Base-by-base conservation (phyloP, 2,797 vertebrate species). In the Bucorvus abyssinicus region DNA sequence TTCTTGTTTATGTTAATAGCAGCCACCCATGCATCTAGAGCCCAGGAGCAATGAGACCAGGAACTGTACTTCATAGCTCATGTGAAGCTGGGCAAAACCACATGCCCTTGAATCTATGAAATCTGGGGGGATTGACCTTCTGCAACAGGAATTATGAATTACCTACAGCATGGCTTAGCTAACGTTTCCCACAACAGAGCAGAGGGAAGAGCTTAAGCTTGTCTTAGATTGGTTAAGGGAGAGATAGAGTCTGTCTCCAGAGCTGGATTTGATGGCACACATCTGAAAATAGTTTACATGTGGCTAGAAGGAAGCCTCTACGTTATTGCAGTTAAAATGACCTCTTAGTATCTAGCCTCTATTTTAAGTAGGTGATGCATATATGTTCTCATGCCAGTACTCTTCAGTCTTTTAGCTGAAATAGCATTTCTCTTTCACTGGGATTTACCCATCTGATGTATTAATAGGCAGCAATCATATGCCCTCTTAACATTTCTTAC, bases 391-490 rank as follows among this genome's bases (percentile, higher is more conserved):
- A 89, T 92, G 84, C 81, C 78, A 85, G 49, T 80, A 53, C 81
- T 87, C 92, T 87, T 89, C 78, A 57, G 53, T 47, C 92, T 93
- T 94, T 94, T 87, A 90, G 93, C 94, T 83, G 75, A 95, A 96
- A 95, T 90, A 90, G 74, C 34, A 90, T 18, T 77, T 95, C 80
- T 71, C 84, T 90, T 94, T 87, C 64, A 49, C 42, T 89, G 89
- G 92, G 95, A 64, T 94, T 97, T 96, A 92, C 90, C 93, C 94
- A 74, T 70, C 90, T 70, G 64, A 80, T 90, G 49, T 95, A 96
- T 95, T 95, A 94, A 96, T 89, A 97, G 96, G 84, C 81, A 92
- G 92, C 79, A 95, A 89, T 87, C 94, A 85, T 87, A 89, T 77
- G 84, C n/a, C 78, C 53, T 94, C 84, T 95, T 94, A 89, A 94